A percentile compares a stretch with the other conserved stretches of the same genome.
phyloP scores from a whole-genome alignment of 2,113 vertebrate genomes.

The Sialia sialis region DNA sequence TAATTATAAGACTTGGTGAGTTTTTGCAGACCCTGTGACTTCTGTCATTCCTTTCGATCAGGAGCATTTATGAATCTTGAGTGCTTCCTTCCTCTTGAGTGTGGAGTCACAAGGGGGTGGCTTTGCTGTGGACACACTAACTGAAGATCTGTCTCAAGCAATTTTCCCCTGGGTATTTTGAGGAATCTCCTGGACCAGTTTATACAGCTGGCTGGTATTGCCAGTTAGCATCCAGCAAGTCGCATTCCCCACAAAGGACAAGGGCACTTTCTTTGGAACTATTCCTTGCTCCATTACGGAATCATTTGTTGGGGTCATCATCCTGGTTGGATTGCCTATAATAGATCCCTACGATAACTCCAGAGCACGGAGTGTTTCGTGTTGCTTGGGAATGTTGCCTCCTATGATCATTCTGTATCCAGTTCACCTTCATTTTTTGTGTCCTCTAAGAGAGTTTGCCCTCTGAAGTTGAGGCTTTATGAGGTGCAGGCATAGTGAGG shows the following conservation, averaged over 20 bases:
- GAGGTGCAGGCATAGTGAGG: background rate
- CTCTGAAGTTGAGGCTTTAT: background rate
- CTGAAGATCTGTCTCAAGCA: background rate
- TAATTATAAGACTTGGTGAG: background rate
- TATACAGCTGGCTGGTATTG: background rate
- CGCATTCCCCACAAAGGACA: background rate
- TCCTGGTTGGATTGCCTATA: background rate
- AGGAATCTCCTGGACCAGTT: background rate
- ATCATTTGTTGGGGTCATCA: background rate
- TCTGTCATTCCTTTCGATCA: fast-evolving
- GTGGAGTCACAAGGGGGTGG: background rate
- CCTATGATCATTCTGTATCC: background rate
- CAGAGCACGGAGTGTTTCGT: background rate
- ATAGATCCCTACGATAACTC: fast-evolving
- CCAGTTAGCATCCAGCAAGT: too few relatives aligned
- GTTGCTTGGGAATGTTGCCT: background rate
- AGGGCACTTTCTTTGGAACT: background rate
- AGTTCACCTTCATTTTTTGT: background rate
- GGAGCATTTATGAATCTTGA: background rate
- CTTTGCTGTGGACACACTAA: background rate
- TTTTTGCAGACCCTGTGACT: background rate
- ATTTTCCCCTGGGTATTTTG: background rate
- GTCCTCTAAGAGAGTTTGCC: background rate
- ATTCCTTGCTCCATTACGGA: background rate
- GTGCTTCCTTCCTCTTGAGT: background rate